A percentile compares a stretch with the other conserved stretches of the same genome.
These are phyloP conservation scores for Bombylius discolor DNA, from an alignment of 2,888 invertebrate genomes.

Conservation along the genomic window DNA sequence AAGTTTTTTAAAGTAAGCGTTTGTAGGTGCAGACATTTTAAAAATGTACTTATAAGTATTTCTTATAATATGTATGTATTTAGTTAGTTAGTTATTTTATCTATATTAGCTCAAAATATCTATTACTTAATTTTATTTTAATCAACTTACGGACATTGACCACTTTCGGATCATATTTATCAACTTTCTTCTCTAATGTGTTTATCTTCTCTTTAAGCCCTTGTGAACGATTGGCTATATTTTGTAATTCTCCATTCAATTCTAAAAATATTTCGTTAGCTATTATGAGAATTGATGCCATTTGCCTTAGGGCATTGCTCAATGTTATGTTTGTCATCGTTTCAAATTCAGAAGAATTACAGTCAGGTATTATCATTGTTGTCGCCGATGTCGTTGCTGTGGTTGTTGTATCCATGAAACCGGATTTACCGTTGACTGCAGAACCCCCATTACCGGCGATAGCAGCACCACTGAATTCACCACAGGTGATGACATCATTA, in stretches of 20 bases:
- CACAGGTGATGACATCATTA: constrained; percentile 4
- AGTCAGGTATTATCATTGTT: constrained; percentile 14
- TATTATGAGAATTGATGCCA: constrained; percentile 68
- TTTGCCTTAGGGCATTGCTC: constrained; percentile 69
- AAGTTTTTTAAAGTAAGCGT: too few relatives aligned
- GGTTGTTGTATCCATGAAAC: background rate
- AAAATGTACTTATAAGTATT: too few relatives aligned
- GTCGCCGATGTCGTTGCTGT: background rate
- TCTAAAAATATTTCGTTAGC: constrained; percentile 80
- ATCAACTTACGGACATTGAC: constrained; percentile 85
- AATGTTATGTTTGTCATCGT: constrained; percentile 78
- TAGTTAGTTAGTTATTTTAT: too few relatives aligned
- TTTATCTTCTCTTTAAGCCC: constrained; percentile 55
- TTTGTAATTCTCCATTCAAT: constrained; percentile 59
- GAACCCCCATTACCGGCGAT: background rate
- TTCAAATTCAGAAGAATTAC: constrained; percentile 65
- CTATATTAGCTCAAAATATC: constrained; percentile 7
- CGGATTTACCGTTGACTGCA: background rate
- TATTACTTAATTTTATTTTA: constrained; percentile 1
- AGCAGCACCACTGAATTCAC: background rate
- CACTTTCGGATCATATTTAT: constrained; percentile 70
- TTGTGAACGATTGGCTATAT: constrained; percentile 60
- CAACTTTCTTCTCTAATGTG: constrained; percentile 56
- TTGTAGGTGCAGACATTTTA: too few relatives aligned
- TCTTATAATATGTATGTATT: too few relatives aligned